These are phyloP conservation scores for Myotis findleyi DNA, from an alignment of 2,797 vertebrate genomes.

Conservation along the genomic window DNA sequence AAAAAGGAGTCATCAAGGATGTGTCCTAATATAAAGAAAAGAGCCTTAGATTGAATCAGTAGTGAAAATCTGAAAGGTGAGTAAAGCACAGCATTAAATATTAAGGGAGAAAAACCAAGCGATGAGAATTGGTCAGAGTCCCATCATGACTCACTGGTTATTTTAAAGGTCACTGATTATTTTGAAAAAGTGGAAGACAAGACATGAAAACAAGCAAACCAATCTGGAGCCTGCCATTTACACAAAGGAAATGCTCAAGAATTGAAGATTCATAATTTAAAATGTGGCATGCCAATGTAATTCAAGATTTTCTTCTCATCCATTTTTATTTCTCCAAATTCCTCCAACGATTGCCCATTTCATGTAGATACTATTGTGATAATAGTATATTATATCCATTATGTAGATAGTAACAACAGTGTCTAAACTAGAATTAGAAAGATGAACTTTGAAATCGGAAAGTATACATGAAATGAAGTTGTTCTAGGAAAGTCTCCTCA, in stretches of 20 bases:
- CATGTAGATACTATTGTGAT: not conserved
- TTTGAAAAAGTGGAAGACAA: not conserved
- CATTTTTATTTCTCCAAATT: conserved; percentile 34
- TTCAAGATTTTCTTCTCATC: not conserved
- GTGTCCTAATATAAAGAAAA: conserved; percentile 17
- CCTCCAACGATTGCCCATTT: not conserved
- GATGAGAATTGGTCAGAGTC: not conserved
- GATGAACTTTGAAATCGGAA: not conserved
- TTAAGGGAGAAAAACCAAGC: not conserved
- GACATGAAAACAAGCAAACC: conserved; percentile 10
- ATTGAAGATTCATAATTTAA: not conserved
- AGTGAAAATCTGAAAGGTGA: not conserved
- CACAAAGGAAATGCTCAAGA: not conserved
- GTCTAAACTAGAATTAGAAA: conserved; percentile 27
- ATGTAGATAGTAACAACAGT: not conserved
- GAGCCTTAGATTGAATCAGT: not conserved
- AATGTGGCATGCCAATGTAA: not conserved
- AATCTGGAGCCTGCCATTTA: not conserved
- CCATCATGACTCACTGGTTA: not conserved
- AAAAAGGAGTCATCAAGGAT: conserved; percentile 22
- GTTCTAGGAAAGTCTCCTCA: conserved; percentile 17
- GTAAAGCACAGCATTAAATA: conserved; percentile 29
- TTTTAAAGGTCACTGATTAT: conserved; percentile 4
- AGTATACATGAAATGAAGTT: not conserved
- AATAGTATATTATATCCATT: not conserved